A percentile compares a stretch with the other conserved stretches of the same genome.
Evolutionary conservation across 1,140 invertebrate species (phyloP).

Genomic region (Bilobella aurantiaca): DNA sequence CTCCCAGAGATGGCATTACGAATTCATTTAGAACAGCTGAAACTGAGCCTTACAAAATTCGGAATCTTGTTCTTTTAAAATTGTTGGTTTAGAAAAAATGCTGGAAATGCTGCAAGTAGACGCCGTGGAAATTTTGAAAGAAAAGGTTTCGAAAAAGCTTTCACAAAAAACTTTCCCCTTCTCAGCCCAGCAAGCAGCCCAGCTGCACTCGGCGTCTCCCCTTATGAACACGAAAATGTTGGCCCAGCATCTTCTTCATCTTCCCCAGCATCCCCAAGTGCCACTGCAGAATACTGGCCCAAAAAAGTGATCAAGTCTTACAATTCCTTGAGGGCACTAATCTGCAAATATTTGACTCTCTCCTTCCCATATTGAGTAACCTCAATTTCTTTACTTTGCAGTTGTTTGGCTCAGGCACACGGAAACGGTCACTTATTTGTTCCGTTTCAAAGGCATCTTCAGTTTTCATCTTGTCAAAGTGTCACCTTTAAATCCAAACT

Average conservation of each 20-base stretch:
- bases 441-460: background rate
- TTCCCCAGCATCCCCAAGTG: background rate
- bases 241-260: background rate
- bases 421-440: constrained; percentile 5
- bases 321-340: constrained; percentile 6
- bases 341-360: constrained; percentile 8
- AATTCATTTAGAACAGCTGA: no score
- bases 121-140: no score
- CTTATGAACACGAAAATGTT: background rate
- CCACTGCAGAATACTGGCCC: background rate
- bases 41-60: no score
- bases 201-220: background rate
- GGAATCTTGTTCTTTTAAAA: no score
- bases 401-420: background rate
- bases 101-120: no score
- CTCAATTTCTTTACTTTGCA: background rate
- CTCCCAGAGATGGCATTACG: no score
- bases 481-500: no score
- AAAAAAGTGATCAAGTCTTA: constrained; percentile 3
- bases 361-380: constrained; percentile 1
- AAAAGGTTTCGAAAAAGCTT: background rate
- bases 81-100: no score
- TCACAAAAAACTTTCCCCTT: background rate
- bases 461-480: no score
- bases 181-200: background rate